phyloP scores from a whole-genome alignment of 2,113 vertebrate genomes.

The Hippocampus comes region DNA sequence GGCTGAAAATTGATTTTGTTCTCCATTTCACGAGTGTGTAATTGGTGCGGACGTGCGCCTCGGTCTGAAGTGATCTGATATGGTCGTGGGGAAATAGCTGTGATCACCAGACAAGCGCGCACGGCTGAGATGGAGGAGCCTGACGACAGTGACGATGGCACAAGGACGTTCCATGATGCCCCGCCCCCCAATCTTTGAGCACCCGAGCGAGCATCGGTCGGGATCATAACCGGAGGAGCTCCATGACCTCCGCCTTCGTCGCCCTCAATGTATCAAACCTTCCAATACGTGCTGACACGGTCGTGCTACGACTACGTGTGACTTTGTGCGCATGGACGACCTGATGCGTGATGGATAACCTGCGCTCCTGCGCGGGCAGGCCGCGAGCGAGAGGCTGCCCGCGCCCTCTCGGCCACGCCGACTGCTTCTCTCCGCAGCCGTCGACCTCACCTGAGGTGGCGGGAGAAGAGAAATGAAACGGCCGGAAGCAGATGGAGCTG shows the following conservation, averaged over 20 bases:
- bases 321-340: constrained; percentile 40
- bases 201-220: constrained; percentile 59
- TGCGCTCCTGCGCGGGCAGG: constrained; percentile 42
- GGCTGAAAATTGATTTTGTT: constrained; percentile 40
- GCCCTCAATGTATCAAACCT: constrained; percentile 69
- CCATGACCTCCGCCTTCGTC: constrained; percentile 63
- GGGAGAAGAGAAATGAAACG: constrained; percentile 59
- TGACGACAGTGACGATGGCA: constrained; percentile 23
- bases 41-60: constrained; percentile 24
- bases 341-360: constrained; percentile 64
- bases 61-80: constrained; percentile 9
- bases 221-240: constrained; percentile 62
- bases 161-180: constrained; percentile 56
- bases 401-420: constrained; percentile 42
- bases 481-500: constrained; percentile 63
- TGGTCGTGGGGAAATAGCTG: constrained; percentile 8
- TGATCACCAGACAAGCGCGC: background rate
- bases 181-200: constrained; percentile 40
- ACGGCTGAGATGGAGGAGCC: constrained; percentile 10
- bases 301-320: constrained; percentile 31
- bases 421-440: constrained; percentile 40
- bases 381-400: constrained; percentile 13
- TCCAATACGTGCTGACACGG: constrained; percentile 62
- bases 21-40: constrained; percentile 6
- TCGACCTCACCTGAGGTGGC: constrained; percentile 60